Base-by-base conservation (phyloP, 30 jellyfish, hydroid and myxozoan species). In the Phacellophora camtschatica region DNA sequence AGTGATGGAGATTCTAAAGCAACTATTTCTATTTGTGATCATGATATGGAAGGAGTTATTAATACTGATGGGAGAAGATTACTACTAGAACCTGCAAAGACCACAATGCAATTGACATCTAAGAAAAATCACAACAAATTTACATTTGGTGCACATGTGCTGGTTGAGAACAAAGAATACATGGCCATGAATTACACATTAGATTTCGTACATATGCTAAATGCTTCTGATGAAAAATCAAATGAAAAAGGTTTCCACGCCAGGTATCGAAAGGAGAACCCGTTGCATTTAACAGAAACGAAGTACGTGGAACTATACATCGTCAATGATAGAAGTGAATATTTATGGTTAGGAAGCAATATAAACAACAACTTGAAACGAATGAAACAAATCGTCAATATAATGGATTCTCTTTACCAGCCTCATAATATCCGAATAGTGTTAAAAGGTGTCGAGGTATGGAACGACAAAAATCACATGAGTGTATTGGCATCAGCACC, bases 271-370 rank as follows among this genome's bases (percentile, higher is more conserved):
- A 58, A 79, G 4, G 6, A 51, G 15, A 58, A 58, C 66, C 39
- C 62, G 49, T 43, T 16, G 29, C 91, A 80, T 1, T 34, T 80
- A 28, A 45, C 80, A 7, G 88, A 77, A 8, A 87, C 88, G 7
- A 81, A 89, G 45, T 90, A 77, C 71, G 70, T 90, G 20, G 98
- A 90, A 74, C 37, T 90, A 73, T 90, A 82, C 57, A 24, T 85
- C 20, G 96, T 90, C 10, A 84, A 90, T 63, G 98, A 90, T 46
- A 37, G 22, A 8, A 75, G 90, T 22, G 82, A 74, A 65, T 90
- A 32, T 34, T 10, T 6, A 16, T 76, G 82, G 87, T 74, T 65
- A 20, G 90, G 88, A 0, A 70, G 53, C 29, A 75, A 77, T 53
- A 45, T 48, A 13, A 57, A 68, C 28, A 46, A 73, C 49, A 73